Base-by-base conservation (phyloP, 2,113 vertebrate genomes). In the Malaclemys terrapin region DNA sequence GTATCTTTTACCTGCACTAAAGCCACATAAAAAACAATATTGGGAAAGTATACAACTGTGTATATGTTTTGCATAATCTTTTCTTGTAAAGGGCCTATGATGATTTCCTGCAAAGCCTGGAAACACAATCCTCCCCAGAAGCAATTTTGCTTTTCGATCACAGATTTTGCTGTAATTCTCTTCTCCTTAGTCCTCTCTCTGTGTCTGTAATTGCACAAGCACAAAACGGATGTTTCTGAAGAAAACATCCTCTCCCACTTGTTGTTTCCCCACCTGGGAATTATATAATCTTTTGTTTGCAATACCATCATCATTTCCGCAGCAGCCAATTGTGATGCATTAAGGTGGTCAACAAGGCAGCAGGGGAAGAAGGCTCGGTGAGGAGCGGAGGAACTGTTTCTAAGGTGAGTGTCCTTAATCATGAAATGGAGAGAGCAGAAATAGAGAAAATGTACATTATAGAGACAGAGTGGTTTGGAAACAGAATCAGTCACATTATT, bases 121-220 rank as follows among this genome's bases (percentile, higher is more conserved):
- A 94, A 84, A 20, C 91, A n/a, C 82, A 92, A 69, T 45, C 65
- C 65, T 90, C 65, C 92, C 89, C 9, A 1, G 27, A 88, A 91
- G 87, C 82, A 88, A 42, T 93, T 81, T 80, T 95, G 85, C 59
- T 80, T 76, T 1, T 6, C 78, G 76, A 93, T 84, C 59, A 45
- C 16, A 90, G 78, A 86, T 91, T 91, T 81, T 89, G 27, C 45
- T 57, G 45, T 53, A 84, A 89, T 87, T 86, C 62, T 57, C 72
- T 72, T 89, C 53, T 6, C 59, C 59, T 84, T 49, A 10, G 35
- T 92, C 45, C 20, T 52, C 81, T 65, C 57, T 38, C 78, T 62
- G 85, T 93, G 76, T 95, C 95, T 93, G 90, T 80, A 94, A 91
- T 79, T 86, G 72, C 80, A 93, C 91, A 95, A 94, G 94, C 89